A percentile compares a stretch with the other conserved stretches of the same genome.
Evolutionary conservation across 2,797 vertebrate species (phyloP).

Genomic region (Urophycis tenuis): DNA sequence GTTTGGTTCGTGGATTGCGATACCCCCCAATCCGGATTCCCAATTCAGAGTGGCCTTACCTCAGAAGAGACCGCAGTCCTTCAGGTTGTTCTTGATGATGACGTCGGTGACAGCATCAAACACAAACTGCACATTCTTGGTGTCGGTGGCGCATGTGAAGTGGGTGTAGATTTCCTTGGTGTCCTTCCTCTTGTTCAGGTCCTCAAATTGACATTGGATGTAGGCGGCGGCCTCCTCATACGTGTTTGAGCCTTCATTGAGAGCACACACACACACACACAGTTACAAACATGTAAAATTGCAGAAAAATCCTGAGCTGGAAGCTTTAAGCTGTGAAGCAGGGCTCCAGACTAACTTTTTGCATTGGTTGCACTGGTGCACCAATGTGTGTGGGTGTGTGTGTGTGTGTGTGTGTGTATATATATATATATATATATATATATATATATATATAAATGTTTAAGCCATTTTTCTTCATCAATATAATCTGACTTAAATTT

Average conservation of each 20-base stretch:
- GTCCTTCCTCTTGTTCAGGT: conserved; percentile 97
- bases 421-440: too few species aligned
- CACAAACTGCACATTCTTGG: conserved; percentile 99
- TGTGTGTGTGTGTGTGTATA: too few species aligned
- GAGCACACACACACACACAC: neutral
- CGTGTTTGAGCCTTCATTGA: conserved; percentile 81
- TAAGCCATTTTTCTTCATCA: too few species aligned
- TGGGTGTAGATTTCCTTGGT: conserved; percentile 99
- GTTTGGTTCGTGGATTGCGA: too few species aligned
- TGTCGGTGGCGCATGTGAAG: conserved; percentile 98
- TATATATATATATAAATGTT: too few species aligned
- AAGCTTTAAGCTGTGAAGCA: too few species aligned
- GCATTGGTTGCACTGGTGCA: too few species aligned
- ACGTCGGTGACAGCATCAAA: conserved; percentile 98
- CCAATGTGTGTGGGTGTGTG: too few species aligned
- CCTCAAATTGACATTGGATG: conserved; percentile 96
- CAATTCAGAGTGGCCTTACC: conserved; percentile 34
- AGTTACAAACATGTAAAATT: neutral
- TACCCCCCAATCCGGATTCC: too few species aligned
- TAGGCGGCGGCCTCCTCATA: conserved; percentile 95
- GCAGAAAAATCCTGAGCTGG: too few species aligned
- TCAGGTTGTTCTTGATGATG: conserved; percentile 99
- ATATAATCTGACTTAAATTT: too few species aligned
- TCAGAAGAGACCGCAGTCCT: conserved; percentile 98
- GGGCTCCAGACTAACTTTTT: too few species aligned